These are phyloP conservation scores for Macrobrachium rosenbergii DNA, from an alignment of 1,140 invertebrate genomes.

Conservation along the genomic window DNA sequence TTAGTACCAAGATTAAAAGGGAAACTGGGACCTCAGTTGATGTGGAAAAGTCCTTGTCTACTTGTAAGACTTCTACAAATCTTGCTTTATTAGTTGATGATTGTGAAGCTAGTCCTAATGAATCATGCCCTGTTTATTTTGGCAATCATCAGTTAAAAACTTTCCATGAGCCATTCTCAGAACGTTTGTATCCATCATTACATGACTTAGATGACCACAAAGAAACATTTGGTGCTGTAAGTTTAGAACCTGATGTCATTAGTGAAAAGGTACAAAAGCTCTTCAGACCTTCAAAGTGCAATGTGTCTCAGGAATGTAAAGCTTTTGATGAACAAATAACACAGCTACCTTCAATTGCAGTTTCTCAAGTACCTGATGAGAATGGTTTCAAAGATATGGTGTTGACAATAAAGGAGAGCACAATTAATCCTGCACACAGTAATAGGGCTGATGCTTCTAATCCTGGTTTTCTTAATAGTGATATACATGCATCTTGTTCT, in stretches of 20 bases:
- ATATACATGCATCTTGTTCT: neutral
- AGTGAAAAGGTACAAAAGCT: slow-evolving; percentile 60
- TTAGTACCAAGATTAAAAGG: neutral
- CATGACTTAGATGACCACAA: slow-evolving; percentile 48
- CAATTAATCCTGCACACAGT: neutral
- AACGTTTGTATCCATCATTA: slow-evolving; percentile 39
- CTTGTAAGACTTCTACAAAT: slow-evolving; percentile 39
- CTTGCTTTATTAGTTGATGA: slow-evolving; percentile 24
- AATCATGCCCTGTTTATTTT: neutral
- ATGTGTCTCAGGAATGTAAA: neutral
- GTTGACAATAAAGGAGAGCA: no score
- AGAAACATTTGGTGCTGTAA: slow-evolving; percentile 46
- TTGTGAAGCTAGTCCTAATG: neutral
- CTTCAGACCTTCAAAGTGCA: slow-evolving; percentile 13
- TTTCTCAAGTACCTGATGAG: slow-evolving; percentile 7
- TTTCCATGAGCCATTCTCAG: neutral
- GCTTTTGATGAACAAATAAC: neutral
- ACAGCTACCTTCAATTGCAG: neutral
- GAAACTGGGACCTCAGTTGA: neutral
- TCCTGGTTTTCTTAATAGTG: neutral
- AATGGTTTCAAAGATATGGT: no score
- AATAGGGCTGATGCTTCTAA: neutral
- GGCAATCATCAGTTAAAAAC: neutral
- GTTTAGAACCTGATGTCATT: slow-evolving; percentile 47
- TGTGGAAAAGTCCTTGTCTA: neutral